Evolutionary conservation across 2,113 vertebrate species (phyloP).

Genomic region (Scatophagus argus): DNA sequence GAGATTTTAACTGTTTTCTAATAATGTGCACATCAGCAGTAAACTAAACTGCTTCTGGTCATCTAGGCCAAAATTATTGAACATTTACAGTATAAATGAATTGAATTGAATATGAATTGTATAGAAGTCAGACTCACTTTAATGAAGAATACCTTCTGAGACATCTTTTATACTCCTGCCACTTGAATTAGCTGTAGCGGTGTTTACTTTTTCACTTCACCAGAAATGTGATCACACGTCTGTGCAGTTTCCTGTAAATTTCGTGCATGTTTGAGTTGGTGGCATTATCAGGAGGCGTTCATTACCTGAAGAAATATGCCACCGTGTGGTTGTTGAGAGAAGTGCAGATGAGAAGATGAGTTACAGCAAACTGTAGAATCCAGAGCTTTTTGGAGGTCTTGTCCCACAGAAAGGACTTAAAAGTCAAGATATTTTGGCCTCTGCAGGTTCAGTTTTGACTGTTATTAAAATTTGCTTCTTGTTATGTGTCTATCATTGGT

Average conservation of each 20-base stretch:
- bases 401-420: no score
- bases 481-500: no score
- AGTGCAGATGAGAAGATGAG: no score
- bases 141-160: conserved; percentile 23
- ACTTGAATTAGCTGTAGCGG: background rate
- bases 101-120: no score
- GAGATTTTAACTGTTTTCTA: background rate
- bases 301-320: background rate
- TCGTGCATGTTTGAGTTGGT: background rate
- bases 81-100: background rate
- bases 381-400: no score
- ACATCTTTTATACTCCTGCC: conserved; percentile 35
- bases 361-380: no score
- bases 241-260: conserved; percentile 56
- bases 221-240: background rate
- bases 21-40: background rate
- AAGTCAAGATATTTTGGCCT: no score
- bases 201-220: background rate
- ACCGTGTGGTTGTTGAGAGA: conserved; percentile 30
- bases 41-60: background rate
- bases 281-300: no score
- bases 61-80: background rate
- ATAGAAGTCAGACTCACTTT: conserved; percentile 50
- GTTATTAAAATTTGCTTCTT: no score
- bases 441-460: no score